Evolutionary conservation across 2,113 vertebrate genomes (phyloP), one percentile per base, ranked within the genome.

Genomic region (Oreotrochilus melanogaster): DNA sequence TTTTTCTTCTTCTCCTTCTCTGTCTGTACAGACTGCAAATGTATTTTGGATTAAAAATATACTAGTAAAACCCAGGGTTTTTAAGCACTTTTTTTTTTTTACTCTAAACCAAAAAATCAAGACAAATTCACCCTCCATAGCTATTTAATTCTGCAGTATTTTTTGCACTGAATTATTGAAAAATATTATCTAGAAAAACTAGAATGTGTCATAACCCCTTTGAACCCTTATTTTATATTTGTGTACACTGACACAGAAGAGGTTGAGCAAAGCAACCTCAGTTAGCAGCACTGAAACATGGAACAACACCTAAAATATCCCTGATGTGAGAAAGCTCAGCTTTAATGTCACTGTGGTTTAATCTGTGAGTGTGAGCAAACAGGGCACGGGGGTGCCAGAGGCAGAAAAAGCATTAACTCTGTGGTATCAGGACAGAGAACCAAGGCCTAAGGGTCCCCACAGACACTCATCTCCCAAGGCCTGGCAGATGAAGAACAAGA

Each of bases 1-100:
- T 98, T 99, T 78, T 98, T 99, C 97, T 98, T 99, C 95, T 98
- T 99, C 78, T 99, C 99, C 93, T 98, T 99, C 65, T 97, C 92
- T 43, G 78, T 80, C 78, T 95, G 92, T 21, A 93, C 51, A 37
- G 78, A 84, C 99, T 99, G 97, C 21, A 93, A 95, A 96, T 9
- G 91, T 0, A 35, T 86, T 94, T 58, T 33, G 50, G 33, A 43
- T 12, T 12, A 37, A 78, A 64, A 47, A 24, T 2, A 65, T 11
- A 31, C 6, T 18, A 42, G 62, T 62, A 80, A 56, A 60, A 37
- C 6, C 0, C 4, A 5, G 14, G 8, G 16, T 27, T 25, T 24
- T 67, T 58, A 14, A 42, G 28, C 18, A 35, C 2, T 11, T 13
- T 5, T 5, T 2, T 90, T 85, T 61, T 21, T 85, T 61, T 21